Evolutionary conservation across 2,113 vertebrate species (phyloP).

Genomic region (Hippocampus zosterae): DNA sequence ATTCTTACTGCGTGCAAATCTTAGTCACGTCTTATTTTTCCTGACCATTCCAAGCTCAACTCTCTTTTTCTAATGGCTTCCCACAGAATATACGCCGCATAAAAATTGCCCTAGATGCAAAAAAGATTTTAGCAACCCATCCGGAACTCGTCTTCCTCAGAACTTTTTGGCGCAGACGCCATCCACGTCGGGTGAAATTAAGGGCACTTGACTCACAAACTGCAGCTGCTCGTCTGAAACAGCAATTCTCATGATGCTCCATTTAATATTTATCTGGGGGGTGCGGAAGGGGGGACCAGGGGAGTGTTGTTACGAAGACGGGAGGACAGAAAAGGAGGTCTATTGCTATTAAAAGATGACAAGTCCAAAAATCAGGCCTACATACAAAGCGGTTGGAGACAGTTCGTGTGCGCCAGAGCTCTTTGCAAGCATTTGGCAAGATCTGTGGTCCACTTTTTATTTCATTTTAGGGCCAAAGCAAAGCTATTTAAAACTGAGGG

Average conservation of each 20-base stretch:
- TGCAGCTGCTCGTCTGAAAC: conserved; percentile 57
- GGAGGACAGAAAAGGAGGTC: conserved; percentile 48
- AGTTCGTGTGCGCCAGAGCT: conserved; percentile 31
- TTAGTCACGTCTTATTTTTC: not conserved
- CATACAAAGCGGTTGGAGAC: conserved; percentile 52
- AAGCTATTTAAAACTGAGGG: conserved; percentile 52
- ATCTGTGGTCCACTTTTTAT: conserved; percentile 44
- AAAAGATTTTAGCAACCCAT: conserved; percentile 40
- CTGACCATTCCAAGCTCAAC: not conserved
- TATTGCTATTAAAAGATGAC: conserved; percentile 51
- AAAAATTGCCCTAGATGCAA: conserved; percentile 6
- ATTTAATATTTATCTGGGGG: conserved; percentile 63
- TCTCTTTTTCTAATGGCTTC: not conserved
- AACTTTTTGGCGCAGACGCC: conserved; percentile 43
- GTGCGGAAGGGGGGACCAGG: not conserved
- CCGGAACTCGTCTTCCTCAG: conserved; percentile 34
- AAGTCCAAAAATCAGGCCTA: conserved; percentile 3
- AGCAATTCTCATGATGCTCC: conserved; percentile 46
- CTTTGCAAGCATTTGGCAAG: conserved; percentile 50
- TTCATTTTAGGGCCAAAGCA: conserved; percentile 48
- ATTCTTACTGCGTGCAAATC: too few species aligned
- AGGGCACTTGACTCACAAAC: conserved; percentile 60
- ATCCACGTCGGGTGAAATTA: conserved; percentile 46
- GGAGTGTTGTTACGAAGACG: conserved; percentile 33
- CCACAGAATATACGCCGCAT: not conserved